A percentile compares a stretch with the other conserved stretches of the same genome.
Conservation (phyloP, 2,888 invertebrate species). For the Tiliacea citrago region DNA sequence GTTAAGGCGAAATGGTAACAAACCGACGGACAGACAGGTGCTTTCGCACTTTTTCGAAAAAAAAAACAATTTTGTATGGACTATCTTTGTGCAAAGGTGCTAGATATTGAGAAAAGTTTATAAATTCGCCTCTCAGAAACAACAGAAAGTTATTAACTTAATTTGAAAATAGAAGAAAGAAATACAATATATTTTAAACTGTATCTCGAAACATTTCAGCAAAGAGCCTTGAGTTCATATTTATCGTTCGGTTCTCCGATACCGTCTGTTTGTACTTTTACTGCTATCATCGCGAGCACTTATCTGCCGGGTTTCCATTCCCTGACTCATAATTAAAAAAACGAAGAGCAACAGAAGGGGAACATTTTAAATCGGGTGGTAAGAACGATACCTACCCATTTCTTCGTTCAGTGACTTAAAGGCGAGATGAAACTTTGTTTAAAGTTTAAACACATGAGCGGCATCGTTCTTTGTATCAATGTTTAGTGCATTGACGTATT, state of each 20-base stretch:
- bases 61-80: too few relatives aligned
- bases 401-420: background rate
- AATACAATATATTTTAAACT: background rate
- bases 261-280: constrained; percentile 40
- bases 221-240: background rate
- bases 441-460: background rate
- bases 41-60: too few relatives aligned
- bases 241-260: constrained; percentile 35
- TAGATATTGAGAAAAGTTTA: background rate
- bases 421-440: background rate
- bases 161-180: background rate
- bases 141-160: background rate
- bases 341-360: constrained; percentile 14
- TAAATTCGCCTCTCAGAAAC: background rate
- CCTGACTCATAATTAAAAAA: constrained; percentile 40
- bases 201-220: constrained; percentile 14
- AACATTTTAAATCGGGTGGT: constrained; percentile 7
- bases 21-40: too few relatives aligned
- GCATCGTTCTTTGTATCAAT: background rate
- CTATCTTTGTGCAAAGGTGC: background rate
- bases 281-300: constrained; percentile 57
- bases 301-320: constrained; percentile 35
- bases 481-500: background rate
- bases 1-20: too few relatives aligned
- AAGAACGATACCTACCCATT: background rate